Evolutionary conservation across 2,888 invertebrate genomes (phyloP), one percentile per base, ranked within the genome.

Genomic region (Trachelus tabidus): DNA sequence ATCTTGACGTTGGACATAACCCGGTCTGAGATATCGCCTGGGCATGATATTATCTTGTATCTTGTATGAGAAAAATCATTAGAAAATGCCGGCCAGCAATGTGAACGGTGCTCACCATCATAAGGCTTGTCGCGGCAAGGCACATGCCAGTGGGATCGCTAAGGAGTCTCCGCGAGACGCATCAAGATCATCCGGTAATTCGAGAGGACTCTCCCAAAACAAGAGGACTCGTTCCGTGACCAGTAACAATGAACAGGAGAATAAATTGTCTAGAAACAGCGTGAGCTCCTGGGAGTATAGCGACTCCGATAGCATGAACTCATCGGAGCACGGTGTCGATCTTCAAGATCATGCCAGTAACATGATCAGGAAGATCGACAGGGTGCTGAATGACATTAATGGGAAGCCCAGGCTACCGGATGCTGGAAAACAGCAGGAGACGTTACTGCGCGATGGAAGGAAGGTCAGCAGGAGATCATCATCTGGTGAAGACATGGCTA

Each of bases 41-140:
- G 56, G 23, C 23, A 56, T 56, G 56, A 56, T 56, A 56, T 56
- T 56, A 56, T 56, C 56, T 56, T 56, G 56, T 56, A 56, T 56
- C 56, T 56, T 23, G 9, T 56, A 23, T 3, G 56, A 23, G 23
- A 56, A 56, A 56, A 23, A 56, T 56, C 23, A 56, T 56, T 56
- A 56, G 56, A 56, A 81, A 78, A 88, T 88, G 87, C 93, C 93
- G 77, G 93, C 93, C 85, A 93, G 92, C 33, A 92, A 93, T 79
- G 93, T 93, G 79, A 93, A 93, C 76, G 90, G 93, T 81, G 93
- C 93, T 84, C 56, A 94, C 87, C 93, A 94, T 80, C 96, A 96
- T 89, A 94, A 94, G 86, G 94, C 94, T 77, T 96, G 96, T 90
- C 95, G 94, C 56, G 96, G 96, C 40, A 94, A 95, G 87, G 94